phyloP scores from a whole-genome alignment of 2,113 vertebrate genomes.

The Fregata magnificens region DNA sequence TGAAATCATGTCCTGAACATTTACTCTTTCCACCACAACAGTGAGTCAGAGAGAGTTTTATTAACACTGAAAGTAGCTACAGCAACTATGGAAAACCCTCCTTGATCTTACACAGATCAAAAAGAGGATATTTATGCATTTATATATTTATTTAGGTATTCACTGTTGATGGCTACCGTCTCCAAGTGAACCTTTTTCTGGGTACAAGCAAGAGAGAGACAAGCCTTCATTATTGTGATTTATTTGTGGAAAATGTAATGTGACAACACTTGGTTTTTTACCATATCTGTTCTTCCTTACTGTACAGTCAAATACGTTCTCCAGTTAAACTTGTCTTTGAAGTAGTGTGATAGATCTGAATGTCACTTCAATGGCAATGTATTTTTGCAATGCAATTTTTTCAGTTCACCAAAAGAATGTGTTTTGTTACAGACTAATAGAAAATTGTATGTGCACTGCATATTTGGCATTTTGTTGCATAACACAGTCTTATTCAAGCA shows the following conservation, averaged over 20 bases:
- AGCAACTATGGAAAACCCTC: not conserved
- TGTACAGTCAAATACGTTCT: not conserved
- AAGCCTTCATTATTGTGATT: not conserved
- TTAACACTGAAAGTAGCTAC: not conserved
- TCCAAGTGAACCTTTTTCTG: not conserved
- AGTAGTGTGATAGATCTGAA: not conserved
- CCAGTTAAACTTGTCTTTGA: conserved; percentile 5
- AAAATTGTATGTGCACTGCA: not conserved
- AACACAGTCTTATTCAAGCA: not conserved
- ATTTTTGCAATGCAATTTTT: not conserved
- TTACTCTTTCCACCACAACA: not conserved
- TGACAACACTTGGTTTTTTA: conserved; percentile 14
- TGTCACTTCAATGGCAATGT: not conserved
- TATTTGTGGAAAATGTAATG: conserved; percentile 15
- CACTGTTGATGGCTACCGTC: not conserved
- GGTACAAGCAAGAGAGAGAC: not conserved
- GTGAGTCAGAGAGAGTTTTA: not conserved
- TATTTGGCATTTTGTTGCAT: not conserved
- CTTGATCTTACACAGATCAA: conserved; percentile 8
- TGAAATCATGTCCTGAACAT: not conserved
- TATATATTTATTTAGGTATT: not conserved
- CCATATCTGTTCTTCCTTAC: not conserved
- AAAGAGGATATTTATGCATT: not conserved
- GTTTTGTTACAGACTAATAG: not conserved
- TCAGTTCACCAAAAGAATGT: not conserved